Evolutionary conservation across 2,113 vertebrate genomes (phyloP).

Genomic region (Rissa tridactyla): DNA sequence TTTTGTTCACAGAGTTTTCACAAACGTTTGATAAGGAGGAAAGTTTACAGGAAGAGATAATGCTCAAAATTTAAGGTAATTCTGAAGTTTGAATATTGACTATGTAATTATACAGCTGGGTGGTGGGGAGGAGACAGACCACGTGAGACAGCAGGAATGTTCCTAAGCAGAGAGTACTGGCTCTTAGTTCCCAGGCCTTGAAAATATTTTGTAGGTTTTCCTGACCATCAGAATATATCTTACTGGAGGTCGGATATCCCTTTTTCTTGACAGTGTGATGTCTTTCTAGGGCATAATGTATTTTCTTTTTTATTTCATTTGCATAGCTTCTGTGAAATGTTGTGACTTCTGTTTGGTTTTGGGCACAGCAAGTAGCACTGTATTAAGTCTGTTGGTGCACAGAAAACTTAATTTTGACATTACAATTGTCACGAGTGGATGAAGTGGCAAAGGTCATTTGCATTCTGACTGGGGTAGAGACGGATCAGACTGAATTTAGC

Average conservation of each 20-base stretch:
- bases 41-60: background rate
- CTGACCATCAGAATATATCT: background rate
- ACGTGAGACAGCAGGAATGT: background rate
- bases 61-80: background rate
- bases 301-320: background rate
- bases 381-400: accelerated
- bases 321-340: background rate
- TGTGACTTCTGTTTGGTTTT: background rate
- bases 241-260: background rate
- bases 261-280: background rate
- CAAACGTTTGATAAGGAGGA: background rate
- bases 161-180: background rate
- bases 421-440: background rate
- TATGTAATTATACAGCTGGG: background rate
- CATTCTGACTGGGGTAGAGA: background rate
- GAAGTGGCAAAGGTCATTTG: background rate
- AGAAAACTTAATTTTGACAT: background rate
- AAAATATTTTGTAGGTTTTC: background rate
- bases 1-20: background rate
- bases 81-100: background rate
- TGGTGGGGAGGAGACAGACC: background rate
- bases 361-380: background rate
- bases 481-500: background rate
- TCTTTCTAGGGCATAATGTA: background rate
- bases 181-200: background rate